Base-by-base conservation (phyloP, 2,797 vertebrate species). In the Monodelphis domestica region DNA sequence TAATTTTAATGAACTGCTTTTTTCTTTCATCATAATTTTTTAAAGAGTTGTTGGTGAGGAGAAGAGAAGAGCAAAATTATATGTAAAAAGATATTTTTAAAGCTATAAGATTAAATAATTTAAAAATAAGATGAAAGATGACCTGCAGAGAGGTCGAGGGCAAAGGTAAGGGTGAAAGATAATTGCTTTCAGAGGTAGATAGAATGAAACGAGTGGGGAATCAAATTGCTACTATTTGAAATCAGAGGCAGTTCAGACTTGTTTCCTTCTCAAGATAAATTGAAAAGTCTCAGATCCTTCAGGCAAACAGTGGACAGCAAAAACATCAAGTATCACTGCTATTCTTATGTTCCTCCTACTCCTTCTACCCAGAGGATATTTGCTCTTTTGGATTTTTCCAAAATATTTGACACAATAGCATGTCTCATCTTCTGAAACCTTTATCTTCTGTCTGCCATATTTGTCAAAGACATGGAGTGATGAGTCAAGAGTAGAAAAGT, bases 391-490 rank as follows among this genome's bases (percentile, higher is more conserved):
- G 10, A 14, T 93, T 93, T 84, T 38, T 89, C 63, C 24, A 89
- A 78, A 84, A 84, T 1, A 30, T 53, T 26, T 17, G 50, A 92
- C 28, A 53, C 6, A 89, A 26, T 53, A 57, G 10, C 50, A 51
- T 45, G 12, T 38, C 87, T 94, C 53, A 24, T 84, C 38, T 45
- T 24, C 84, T 50, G 89, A 90, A 89, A 59, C 33, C 38, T 90
- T 26, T 11, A 0, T 26, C 45, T 78, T 91, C 63, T 53, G 28
- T 30, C 78, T 17, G 33, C n/a, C 70, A 55, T 54, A 14, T n/a
- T 84, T 45, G n/a, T 93, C 94, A 95, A 51, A 33, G 26, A 3
- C 38, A 70, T 57, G 95, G 29, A 14, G 12, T 78, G 9, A 56
- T 30, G n/a, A 88, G 52, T 29, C 84, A 26, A 92, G 29, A 59